Evolutionary conservation across 2,888 invertebrate genomes (phyloP), one percentile per base, ranked within the genome.

Genomic region (Charanyca ferruginea): DNA sequence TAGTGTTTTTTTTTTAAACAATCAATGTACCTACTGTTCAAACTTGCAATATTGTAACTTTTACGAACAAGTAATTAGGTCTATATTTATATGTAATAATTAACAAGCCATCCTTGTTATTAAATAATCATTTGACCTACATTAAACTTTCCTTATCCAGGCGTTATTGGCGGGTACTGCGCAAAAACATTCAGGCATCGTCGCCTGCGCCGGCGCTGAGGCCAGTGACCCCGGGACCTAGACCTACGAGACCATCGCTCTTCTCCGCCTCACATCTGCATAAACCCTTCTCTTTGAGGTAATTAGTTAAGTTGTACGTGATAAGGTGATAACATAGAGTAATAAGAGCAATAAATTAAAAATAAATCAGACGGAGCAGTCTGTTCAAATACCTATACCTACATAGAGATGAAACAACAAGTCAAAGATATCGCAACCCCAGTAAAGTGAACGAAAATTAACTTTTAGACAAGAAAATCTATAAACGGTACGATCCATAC

Each of bases 131-230:
- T 44, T 35, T 47, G 23, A 59, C 35, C n/a, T 45, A 52, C 9
- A 25, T 60, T 47, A 13, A 54, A 8, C n/a, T 59, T 44, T 79
- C 32, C 45, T 44, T 66, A 86, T 84, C 3, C 86, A 97, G 98
- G 85, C 97, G 97, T 80, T 98, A 98, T 86, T 97, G 98, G 97
- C 96, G 97, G 52, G 97, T 98, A 28, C 96, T 97, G 87, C 96
- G 97, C n/a, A 98, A 98, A 89, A 98, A 98, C 88, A 96, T 88
- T 80, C 96, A 88, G 85, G 96, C 91, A 35, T 91, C 94, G 11
- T 89, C 86, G n/a, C 87, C 92, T 0, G 85, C 89, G 66, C 94
- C 94, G 3, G 86, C 92, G 45, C 83, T 93, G 57, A 87, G 94
- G 48, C 91, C 94, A 38, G 93, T 94, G 49, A 92, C 94, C 9